Base-by-base conservation (phyloP, 1,140 invertebrate species). In the Trigoniulus corallinus region DNA sequence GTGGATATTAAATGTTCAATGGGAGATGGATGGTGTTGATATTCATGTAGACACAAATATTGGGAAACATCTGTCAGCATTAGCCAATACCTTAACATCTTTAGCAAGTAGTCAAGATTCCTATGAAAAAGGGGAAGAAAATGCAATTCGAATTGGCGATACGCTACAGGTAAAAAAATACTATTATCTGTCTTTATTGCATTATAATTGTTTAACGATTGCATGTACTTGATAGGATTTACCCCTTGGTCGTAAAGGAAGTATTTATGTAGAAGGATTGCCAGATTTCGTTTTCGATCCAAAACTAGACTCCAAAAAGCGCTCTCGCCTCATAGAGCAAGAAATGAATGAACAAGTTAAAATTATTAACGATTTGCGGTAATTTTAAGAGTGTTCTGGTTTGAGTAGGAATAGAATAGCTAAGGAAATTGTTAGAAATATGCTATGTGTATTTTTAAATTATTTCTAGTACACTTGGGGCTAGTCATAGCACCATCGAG, bases 21-120 rank as follows among this genome's bases (percentile, higher is more conserved):
- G 93, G 91, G 84, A 96, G 70, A 98, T 98, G 95, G 88, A 97
- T 71, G 95, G 95, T 49, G 89, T 97, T 18, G 92, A 96, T 62
- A 92, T 96, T 51, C 88, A 97, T 66, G 69, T 97, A 43, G 92
- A 97, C 65, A 87, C 91, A 0, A 92, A 84, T 62, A 88, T 97
- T 23, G 94, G 95, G 25, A 95, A 96, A 64, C 88, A 95, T 62
- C 68, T 97, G 18, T 91, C 88, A 1, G 82, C 88, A 1, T 70
- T 98, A 20, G 89, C 89, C 1, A 85, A 93, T 62, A 98, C 94
- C 1, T 72, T 98, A 13, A 98, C 94, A 0, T 88, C 88, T 72
- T 68, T 98, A 24, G 91, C 92, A 1, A 76, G 76, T 60, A 70
- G 70, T 39, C 67, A 85, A 49, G 86, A 91, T 61, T 15, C 15